Evolutionary conservation across 2,113 vertebrate species (phyloP), one percentile per base, ranked within the genome.

Genomic region (Hippocampus comes): DNA sequence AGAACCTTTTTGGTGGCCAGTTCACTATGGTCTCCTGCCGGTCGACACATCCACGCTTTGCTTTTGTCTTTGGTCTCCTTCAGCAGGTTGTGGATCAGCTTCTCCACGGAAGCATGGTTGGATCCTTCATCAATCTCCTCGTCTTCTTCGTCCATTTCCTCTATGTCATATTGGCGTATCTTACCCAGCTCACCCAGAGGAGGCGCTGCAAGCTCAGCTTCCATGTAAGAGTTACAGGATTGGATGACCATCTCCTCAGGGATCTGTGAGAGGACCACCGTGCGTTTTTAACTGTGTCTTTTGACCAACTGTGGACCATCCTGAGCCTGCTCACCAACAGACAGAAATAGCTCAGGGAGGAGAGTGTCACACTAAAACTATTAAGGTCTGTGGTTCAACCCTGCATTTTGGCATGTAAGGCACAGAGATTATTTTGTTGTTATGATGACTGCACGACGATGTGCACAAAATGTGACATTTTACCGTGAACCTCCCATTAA

Each of bases 11-110:
- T 25, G 25, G 25, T 25, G 25, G 25, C 25, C 25, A 25, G 25
- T 25, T 25, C 25, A 1, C 25, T 25, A 25, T 25, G 25, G 25
- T 25, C 94, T 2, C 63, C 27, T 63, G 92, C 92, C 30, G 94
- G 83, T 56, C 95, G 94, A 0, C 93, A 87, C 78, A 96, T 89
- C 97, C 97, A 99, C 79, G 92, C 94, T 90, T 95, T 98, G 88
- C 94, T 94, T 82, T 94, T 97, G 56, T 99, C 96, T 83, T 91
- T 95, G 85, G 93, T 93, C 79, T 99, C 97, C 83, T 95, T 98
- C 77, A 94, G 92, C 55, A 99, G 91, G 78, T 86, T 93, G 73
- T 96, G 96, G 61, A 96, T 78, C 20, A 95, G 91, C 63, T 84
- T 89, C 71, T 97, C 96, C 73, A 99, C 66, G 78, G 96, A 94